Evolutionary conservation across 2,888 invertebrate species (phyloP).

Genomic region (Sthenelais limicola): DNA sequence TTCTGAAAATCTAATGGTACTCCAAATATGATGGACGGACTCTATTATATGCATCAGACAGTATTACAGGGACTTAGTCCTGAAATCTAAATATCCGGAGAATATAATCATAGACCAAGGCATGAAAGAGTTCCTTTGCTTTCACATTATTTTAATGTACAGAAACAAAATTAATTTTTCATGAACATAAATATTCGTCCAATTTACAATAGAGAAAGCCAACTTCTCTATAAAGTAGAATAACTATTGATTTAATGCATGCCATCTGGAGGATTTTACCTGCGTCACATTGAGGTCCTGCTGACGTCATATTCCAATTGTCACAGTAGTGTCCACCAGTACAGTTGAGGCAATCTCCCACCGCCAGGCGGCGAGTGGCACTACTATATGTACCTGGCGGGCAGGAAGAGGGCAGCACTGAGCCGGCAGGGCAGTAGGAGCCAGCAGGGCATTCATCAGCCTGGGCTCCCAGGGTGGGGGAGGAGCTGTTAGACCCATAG

Average conservation of each 20-base stretch:
- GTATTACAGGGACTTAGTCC: no score
- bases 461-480: conserved; percentile 58
- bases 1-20: no score
- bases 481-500: conserved; percentile 55
- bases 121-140: no score
- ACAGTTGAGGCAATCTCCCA: conserved; percentile 64
- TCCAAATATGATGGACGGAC: no score
- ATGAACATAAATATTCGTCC: background rate
- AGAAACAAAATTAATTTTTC: no score
- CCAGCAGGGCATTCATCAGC: conserved; percentile 66
- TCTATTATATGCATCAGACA: no score
- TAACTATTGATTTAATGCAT: background rate
- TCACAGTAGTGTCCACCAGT: conserved; percentile 68
- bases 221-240: background rate
- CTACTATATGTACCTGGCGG: conserved; percentile 52
- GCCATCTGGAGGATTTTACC: conserved; percentile 52
- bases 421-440: conserved; percentile 65
- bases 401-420: conserved; percentile 57
- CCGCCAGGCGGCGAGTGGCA: conserved; percentile 50
- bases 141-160: no score
- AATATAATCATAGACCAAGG: no score
- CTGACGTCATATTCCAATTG: conserved; percentile 60
- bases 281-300: conserved; percentile 60
- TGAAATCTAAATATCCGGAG: no score
- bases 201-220: background rate